Percentiles rank a stretch among this genome's conserved stretches.
Conservation (phyloP, 2,797 vertebrate species). For the Miichthys miiuy region DNA sequence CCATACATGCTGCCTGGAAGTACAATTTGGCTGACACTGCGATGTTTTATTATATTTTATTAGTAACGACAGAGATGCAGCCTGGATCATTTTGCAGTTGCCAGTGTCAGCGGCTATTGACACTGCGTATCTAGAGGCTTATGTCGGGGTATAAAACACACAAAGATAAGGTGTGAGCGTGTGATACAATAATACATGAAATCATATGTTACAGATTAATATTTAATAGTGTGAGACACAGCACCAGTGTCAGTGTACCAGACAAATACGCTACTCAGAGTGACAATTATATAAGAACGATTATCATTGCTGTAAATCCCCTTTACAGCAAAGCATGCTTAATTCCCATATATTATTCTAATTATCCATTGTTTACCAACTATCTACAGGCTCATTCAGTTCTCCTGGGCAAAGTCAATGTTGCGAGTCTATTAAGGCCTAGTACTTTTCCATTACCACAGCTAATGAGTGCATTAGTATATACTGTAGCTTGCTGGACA, state of each 20-base stretch:
- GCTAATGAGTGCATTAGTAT: slow-evolving; percentile 66
- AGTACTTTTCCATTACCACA: slow-evolving; percentile 64
- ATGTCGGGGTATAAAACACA: slow-evolving; percentile 32
- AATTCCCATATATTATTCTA: slow-evolving; percentile 73
- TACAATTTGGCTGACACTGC: neutral
- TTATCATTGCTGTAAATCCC: slow-evolving; percentile 61
- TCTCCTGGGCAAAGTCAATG: slow-evolving; percentile 71
- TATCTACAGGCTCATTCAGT: slow-evolving; percentile 68
- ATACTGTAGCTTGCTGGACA: slow-evolving; percentile 31
- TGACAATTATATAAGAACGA: slow-evolving; percentile 65
- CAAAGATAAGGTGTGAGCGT: slow-evolving; percentile 15
- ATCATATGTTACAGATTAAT: slow-evolving; percentile 33
- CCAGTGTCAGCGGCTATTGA: slow-evolving; percentile 55
- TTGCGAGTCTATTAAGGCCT: slow-evolving; percentile 69
- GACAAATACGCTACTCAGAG: slow-evolving; percentile 42
- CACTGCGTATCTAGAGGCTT: slow-evolving; percentile 60
- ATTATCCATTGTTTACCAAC: slow-evolving; percentile 78
- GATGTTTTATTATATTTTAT: slow-evolving; percentile 29
- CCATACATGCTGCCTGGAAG: slow-evolving; percentile 14
- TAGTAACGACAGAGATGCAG: slow-evolving; percentile 40
- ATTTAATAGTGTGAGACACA: slow-evolving; percentile 43
- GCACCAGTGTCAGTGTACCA: slow-evolving; percentile 30
- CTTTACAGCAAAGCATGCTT: slow-evolving; percentile 59
- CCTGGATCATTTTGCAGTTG: slow-evolving; percentile 50
- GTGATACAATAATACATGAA: slow-evolving; percentile 19